A percentile compares a stretch with the other conserved stretches of the same genome.
These are phyloP conservation scores for Danio kyathit DNA, from an alignment of 2,797 vertebrate genomes.

Conservation along the genomic window DNA sequence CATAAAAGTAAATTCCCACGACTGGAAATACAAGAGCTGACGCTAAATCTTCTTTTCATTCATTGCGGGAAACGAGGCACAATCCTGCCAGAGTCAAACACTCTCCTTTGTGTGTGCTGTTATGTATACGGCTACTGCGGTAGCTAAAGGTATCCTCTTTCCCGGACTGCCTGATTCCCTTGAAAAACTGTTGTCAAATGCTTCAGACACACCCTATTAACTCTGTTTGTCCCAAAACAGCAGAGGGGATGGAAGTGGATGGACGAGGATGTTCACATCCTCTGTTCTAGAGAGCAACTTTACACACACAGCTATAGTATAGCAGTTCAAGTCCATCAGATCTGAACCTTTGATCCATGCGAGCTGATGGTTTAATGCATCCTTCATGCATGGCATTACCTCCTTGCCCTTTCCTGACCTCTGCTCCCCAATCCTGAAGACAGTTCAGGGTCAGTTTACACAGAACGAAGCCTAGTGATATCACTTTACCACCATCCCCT, in stretches of 20 bases:
- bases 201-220: slow-evolving; percentile 62
- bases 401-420: slow-evolving; percentile 68
- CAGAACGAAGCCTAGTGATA: slow-evolving; percentile 63
- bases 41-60: slow-evolving; percentile 49
- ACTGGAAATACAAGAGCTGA: slow-evolving; percentile 50
- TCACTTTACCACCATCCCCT: slow-evolving; percentile 66
- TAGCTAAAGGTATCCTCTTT: slow-evolving; percentile 58
- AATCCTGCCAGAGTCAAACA: slow-evolving; percentile 33
- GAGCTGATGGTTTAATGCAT: slow-evolving; percentile 66
- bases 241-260: slow-evolving; percentile 51
- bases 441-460: slow-evolving; percentile 72
- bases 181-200: slow-evolving; percentile 59
- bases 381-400: slow-evolving; percentile 64
- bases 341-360: slow-evolving; percentile 66
- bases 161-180: slow-evolving; percentile 45
- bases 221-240: slow-evolving; percentile 61
- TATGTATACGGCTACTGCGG: slow-evolving; percentile 53
- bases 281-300: slow-evolving; percentile 57
- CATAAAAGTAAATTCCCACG: slow-evolving; percentile 71
- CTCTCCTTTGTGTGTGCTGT: slow-evolving; percentile 55
- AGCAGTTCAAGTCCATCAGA: slow-evolving; percentile 66
- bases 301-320: slow-evolving; percentile 41
- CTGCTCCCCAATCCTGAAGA: slow-evolving; percentile 68
- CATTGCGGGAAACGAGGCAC: slow-evolving; percentile 38
- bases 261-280: slow-evolving; percentile 53